Percentiles rank a stretch among this genome's conserved stretches.
These are phyloP conservation scores for Epinephelus coioides DNA, from an alignment of 2,797 vertebrate genomes.

Conservation along the genomic window DNA sequence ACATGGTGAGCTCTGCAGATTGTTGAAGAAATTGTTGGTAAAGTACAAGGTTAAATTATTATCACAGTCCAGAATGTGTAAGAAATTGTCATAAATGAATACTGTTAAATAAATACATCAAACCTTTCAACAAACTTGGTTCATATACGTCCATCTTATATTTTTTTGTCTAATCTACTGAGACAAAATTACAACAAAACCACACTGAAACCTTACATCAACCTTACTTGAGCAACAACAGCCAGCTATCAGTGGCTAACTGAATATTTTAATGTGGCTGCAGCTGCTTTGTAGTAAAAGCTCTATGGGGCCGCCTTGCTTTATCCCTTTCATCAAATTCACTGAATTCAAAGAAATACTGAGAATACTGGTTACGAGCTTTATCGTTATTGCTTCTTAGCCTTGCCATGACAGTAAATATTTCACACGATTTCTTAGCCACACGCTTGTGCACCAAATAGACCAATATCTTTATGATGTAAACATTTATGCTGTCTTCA, in stretches of 20 bases:
- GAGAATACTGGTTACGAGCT: neutral
- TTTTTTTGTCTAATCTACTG: neutral
- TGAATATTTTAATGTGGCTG: neutral
- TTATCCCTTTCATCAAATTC: neutral
- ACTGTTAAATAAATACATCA: neutral
- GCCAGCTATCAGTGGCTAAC: neutral
- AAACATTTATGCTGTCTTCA: conserved; percentile 18
- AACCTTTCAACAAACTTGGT: neutral
- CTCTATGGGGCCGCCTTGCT: neutral
- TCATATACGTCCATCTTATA: no score
- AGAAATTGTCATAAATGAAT: neutral
- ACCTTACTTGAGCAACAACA: neutral
- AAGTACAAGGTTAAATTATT: neutral
- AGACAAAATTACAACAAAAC: neutral
- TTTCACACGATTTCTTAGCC: neutral
- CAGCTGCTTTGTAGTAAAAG: neutral
- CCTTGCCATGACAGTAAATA: neutral
- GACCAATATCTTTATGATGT: conserved; percentile 12
- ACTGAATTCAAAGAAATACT: no score
- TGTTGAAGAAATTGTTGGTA: neutral
- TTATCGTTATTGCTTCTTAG: neutral
- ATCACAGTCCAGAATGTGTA: neutral
- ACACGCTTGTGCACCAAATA: neutral
- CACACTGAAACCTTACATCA: neutral
- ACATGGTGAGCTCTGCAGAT: neutral